Evolutionary conservation across 1,140 invertebrate species (phyloP).

Genomic region (Camponotus pennsylvanicus): DNA sequence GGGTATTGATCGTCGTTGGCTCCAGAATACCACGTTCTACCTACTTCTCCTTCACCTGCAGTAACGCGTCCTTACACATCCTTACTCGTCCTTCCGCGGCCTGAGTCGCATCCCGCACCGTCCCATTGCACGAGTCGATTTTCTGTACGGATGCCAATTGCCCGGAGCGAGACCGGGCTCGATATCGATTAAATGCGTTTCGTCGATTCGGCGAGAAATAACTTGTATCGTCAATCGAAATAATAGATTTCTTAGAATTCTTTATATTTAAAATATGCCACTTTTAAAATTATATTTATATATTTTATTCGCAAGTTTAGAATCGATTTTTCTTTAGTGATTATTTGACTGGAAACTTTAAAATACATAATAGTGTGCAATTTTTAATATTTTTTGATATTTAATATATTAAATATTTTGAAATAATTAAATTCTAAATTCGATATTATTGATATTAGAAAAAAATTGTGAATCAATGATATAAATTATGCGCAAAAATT

Average conservation of each 20-base stretch:
- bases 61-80: slow-evolving; percentile 78
- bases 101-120: slow-evolving; percentile 61
- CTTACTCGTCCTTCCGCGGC: slow-evolving; percentile 75
- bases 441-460: neutral
- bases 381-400: neutral
- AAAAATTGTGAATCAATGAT: neutral
- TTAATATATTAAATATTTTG: neutral
- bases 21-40: slow-evolving; percentile 75
- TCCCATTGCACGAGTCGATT: slow-evolving; percentile 63
- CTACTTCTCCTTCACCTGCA: slow-evolving; percentile 82
- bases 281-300: neutral
- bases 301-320: neutral
- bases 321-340: neutral
- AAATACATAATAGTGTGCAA: neutral
- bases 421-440: slow-evolving; percentile 12
- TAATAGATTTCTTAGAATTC: neutral
- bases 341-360: neutral
- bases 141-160: slow-evolving; percentile 67
- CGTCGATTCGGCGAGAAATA: slow-evolving; percentile 41
- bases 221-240: slow-evolving; percentile 1
- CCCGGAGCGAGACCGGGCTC: slow-evolving; percentile 62
- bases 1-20: slow-evolving; percentile 82
- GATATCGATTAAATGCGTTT: slow-evolving; percentile 59
- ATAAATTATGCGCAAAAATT: slow-evolving; percentile 1
- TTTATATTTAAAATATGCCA: neutral